Conservation (phyloP, 2,797 vertebrate genomes). For the Astyanax mexicanus region DNA sequence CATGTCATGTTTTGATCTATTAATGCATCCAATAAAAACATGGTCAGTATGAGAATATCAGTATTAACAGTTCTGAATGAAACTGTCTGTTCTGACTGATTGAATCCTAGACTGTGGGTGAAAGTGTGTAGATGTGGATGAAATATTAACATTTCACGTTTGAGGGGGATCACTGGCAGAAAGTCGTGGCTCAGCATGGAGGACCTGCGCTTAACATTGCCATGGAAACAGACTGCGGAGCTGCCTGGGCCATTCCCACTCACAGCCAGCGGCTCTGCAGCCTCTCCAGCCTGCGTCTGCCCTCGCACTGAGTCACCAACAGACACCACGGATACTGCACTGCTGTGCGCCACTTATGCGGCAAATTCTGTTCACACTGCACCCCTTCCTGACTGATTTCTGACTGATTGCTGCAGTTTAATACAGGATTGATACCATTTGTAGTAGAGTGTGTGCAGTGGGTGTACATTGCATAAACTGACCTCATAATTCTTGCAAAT, state of each 20-base stretch:
- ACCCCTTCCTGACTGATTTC: neutral
- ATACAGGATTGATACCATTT: neutral
- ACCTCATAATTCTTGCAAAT: neutral
- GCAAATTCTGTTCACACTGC: slow-evolving; percentile 8
- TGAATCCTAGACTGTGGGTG: neutral
- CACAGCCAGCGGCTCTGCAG: slow-evolving; percentile 45
- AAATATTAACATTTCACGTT: slow-evolving; percentile 44
- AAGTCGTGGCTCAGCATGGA: slow-evolving; percentile 34
- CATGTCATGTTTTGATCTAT: neutral
- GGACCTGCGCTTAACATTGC: slow-evolving; percentile 57
- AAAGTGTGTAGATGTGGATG: slow-evolving; percentile 23
- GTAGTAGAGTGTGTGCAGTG: too few relatives aligned
- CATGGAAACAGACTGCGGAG: slow-evolving; percentile 60
- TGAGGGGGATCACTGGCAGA: slow-evolving; percentile 30
- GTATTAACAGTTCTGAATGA: neutral
- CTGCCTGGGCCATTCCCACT: slow-evolving; percentile 7
- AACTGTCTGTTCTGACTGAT: neutral
- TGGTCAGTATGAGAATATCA: neutral
- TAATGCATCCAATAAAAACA: neutral
- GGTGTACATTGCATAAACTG: neutral
- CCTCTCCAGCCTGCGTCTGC: slow-evolving; percentile 18
- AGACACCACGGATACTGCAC: neutral
- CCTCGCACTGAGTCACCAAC: slow-evolving; percentile 13
- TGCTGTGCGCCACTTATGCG: neutral
- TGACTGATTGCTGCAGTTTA: neutral